Base-by-base conservation (phyloP, 92 coral and sea anemone species). In the Epizoanthus stellaris region DNA sequence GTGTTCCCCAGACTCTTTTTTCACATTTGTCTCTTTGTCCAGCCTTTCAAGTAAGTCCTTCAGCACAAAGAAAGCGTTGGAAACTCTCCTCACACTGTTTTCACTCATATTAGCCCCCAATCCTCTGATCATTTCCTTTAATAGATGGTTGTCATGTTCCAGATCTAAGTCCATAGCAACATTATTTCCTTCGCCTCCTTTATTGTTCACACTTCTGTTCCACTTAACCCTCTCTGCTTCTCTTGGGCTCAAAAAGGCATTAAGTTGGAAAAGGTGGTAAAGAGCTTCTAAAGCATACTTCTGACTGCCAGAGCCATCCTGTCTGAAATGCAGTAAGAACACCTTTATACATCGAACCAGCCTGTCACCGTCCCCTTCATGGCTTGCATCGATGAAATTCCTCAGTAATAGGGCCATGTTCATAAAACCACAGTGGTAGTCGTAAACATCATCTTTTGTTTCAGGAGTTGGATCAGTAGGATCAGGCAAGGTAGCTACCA, bases 331-430 rank as follows among this genome's bases (percentile, higher is more conserved):
- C 20, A 87, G 39, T 38, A 87, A 54, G 45, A 87, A 82, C 25
- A 88, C 4, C 79, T 84, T 87, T 20, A 87, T 85, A 17, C 91
- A 91, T 45, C 67, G 57, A 2, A 91, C 40, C 0, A 72, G 58
- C 21, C 90, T 19, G 4, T 88, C 82, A 16, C 92, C 91, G 71
- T 92, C 92, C 7, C 92, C 95, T 65, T 91, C 91, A n/a, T 59
- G 13, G 6, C 70, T 73, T 19, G 91, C 90, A 82, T 92, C 92
- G 54, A 19, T 73, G 64, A 89, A 88, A 49, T 92, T 89, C 6
- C 87, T 52, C 20, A 92, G 56, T 13, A 92, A 77, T 21, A 86
- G 65, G 7, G 81, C 86, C 90, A 88, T 88, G 85, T 84, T 80
- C 92, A 91, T 91, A 7, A 91, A 76, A 7, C 87, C 69, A 11